Evolutionary conservation across 2,797 vertebrate genomes (phyloP), one percentile per base, ranked within the genome.

Genomic region (Diglossa cyanea): DNA sequence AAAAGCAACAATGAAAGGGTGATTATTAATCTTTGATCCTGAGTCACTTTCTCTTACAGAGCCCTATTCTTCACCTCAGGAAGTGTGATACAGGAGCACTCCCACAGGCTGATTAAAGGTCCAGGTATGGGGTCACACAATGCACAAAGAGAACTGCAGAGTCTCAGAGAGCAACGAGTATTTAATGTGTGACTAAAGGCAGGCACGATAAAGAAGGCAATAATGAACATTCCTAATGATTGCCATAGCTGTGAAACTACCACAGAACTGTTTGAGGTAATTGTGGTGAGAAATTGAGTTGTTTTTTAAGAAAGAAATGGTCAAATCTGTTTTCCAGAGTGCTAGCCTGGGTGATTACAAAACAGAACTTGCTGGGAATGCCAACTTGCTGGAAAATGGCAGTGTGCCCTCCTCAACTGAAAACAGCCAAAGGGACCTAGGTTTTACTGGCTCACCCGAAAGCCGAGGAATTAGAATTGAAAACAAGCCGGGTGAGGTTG

Each of bases 1-100:
- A 93, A 95, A 74, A 88, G 74, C 58, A 90, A 90, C 90, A 72
- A 84, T 5, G 66, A 90, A 89, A 75, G 91, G 72, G 68, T 62
- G 93, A 96, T 96, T 94, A 96, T 95, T 97, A 96, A 95, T 97
- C 89, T 96, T 96, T 96, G 92, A 94, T 96, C 94, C 93, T 77
- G 87, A 93, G 95, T 96, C 91, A 95, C 86, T 90, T 93, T 96
- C 78, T 95, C 93, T 93, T 87, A 89, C 94, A 88, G 82, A 94
- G 94, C 84, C 80, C 90, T 91, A 86, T 94, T 96, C 91, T 95
- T 95, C 83, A 68, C 44, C 94, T 95, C 96, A 95, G 94, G 92
- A 96, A 96, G 91, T 21, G 66, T 0, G 15, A 88, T 79, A 93
- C 91, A 92, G 68, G 93, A 86, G 80, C 91, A 93, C 93, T 94